Conservation (phyloP, 2,113 vertebrate species). For the Corvus cornix region DNA sequence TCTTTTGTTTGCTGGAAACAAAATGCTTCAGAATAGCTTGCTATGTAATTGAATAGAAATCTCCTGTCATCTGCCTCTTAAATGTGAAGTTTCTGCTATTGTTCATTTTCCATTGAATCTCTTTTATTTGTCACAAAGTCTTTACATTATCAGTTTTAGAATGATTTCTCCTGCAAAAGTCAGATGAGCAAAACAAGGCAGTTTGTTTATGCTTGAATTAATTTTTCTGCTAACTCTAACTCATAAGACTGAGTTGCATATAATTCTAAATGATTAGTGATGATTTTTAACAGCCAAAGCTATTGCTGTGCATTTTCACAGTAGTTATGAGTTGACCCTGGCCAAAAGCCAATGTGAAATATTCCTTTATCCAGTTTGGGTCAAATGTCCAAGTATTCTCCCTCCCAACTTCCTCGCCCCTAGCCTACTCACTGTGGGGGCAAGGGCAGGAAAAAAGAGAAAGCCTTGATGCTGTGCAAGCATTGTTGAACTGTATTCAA, state of each 20-base stretch:
- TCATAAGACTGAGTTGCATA: not conserved
- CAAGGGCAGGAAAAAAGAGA: not conserved
- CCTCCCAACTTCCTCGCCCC: not conserved
- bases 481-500: not conserved
- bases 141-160: not conserved
- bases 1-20: constrained; percentile 7
- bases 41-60: not conserved
- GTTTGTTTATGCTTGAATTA: not conserved
- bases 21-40: not conserved
- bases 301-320: not conserved
- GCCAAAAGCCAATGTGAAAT: not conserved
- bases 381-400: not conserved
- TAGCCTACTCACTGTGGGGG: not conserved
- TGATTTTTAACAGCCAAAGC: not conserved
- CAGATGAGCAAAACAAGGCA: not conserved
- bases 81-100: not conserved
- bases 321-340: not conserved
- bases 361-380: not conserved
- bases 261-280: not conserved
- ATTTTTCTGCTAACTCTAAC: not conserved
- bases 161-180: not conserved
- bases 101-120: not conserved
- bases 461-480: not conserved
- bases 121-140: not conserved
- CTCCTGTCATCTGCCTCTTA: not conserved